Evolutionary conservation across 2,113 vertebrate species (phyloP).

Genomic region (Hiodon tergisus): DNA sequence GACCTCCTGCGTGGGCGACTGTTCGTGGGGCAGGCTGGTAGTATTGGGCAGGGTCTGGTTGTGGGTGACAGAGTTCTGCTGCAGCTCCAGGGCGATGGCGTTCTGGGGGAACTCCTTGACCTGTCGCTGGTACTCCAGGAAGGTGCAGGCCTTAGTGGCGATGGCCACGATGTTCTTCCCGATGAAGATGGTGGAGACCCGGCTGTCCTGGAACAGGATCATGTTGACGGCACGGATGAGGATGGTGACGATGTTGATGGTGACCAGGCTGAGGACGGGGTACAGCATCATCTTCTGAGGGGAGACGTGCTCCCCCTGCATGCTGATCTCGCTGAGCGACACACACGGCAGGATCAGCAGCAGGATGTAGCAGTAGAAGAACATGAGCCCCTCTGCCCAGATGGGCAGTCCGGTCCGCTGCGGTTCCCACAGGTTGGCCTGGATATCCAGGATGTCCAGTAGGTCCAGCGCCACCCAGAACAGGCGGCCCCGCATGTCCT

Average conservation of each 20-base stretch:
- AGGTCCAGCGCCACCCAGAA: slow-evolving; percentile 83
- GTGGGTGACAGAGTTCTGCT: slow-evolving; percentile 68
- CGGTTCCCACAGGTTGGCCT: slow-evolving; percentile 80
- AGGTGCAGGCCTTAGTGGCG: slow-evolving; percentile 76
- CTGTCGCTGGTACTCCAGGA: slow-evolving; percentile 76
- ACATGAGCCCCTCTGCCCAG: slow-evolving; percentile 84
- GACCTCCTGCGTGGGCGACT: slow-evolving; percentile 67
- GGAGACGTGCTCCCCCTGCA: slow-evolving; percentile 83
- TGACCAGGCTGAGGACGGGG: slow-evolving; percentile 78
- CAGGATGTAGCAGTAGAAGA: slow-evolving; percentile 84
- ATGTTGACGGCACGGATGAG: slow-evolving; percentile 78
- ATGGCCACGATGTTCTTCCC: slow-evolving; percentile 82
- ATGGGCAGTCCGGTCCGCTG: slow-evolving; percentile 75
- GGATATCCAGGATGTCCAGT: slow-evolving; percentile 79
- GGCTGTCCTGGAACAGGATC: slow-evolving; percentile 78
- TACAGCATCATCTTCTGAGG: slow-evolving; percentile 87
- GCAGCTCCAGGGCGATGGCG: slow-evolving; percentile 71
- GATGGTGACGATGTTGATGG: slow-evolving; percentile 79
- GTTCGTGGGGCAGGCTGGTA: slow-evolving; percentile 60
- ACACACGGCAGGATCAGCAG: slow-evolving; percentile 79
- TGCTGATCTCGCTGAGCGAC: slow-evolving; percentile 82
- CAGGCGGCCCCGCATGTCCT: slow-evolving; percentile 76
- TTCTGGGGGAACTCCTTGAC: slow-evolving; percentile 69
- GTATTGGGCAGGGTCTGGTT: slow-evolving; percentile 63
- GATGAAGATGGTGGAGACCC: slow-evolving; percentile 80